phyloP scores from a whole-genome alignment of 2,113 vertebrate species.

The Panthera leo region DNA sequence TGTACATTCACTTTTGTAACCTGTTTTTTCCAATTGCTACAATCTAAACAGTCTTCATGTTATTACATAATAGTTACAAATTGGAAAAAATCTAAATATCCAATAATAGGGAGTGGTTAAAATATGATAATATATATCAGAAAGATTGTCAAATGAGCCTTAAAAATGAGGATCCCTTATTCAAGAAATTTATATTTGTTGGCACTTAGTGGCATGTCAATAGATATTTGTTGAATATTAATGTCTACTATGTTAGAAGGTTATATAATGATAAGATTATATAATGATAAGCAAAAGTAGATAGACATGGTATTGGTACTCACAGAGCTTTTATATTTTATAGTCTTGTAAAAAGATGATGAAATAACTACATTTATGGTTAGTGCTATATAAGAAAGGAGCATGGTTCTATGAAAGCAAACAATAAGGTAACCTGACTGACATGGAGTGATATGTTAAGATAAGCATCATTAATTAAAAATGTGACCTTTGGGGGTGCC shows the following conservation, averaged over 20 bases:
- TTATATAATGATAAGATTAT: background rate
- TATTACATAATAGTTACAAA: background rate
- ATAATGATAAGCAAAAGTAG: background rate
- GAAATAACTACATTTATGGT: background rate
- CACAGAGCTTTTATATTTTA: background rate
- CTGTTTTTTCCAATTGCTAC: background rate
- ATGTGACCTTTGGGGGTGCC: background rate
- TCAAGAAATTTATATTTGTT: background rate
- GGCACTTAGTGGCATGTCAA: background rate
- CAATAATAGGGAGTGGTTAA: background rate
- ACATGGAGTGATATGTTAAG: background rate
- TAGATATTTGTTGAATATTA: background rate
- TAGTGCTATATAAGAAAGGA: background rate
- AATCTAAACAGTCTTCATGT: background rate
- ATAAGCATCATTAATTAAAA: background rate
- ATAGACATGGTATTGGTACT: background rate
- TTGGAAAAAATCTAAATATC: background rate
- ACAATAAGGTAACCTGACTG: background rate
- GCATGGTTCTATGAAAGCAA: background rate
- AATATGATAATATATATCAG: background rate
- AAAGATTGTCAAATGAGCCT: background rate
- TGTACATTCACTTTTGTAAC: background rate
- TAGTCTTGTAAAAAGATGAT: background rate
- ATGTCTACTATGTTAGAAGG: background rate
- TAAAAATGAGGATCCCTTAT: background rate